Conservation (phyloP, 92 coral and sea anemone species). For the Heteractis magnifica region DNA sequence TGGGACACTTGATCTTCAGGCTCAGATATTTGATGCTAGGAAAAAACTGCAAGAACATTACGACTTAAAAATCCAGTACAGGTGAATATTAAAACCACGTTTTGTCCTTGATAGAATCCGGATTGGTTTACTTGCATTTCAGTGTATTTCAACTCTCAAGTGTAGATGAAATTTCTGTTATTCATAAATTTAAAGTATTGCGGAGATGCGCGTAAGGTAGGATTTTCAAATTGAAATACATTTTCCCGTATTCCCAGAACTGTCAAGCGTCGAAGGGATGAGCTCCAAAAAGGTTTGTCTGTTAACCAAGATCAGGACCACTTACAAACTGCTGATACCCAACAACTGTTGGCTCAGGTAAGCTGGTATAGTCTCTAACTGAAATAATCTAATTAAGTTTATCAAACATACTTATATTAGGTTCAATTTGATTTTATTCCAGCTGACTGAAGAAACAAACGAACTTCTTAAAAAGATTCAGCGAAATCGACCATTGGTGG, state of each 20-base stretch:
- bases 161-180: too few relatives aligned
- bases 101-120: not conserved
- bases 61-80: slow-evolving; percentile 59
- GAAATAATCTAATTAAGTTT: not conserved
- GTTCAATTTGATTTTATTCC: slow-evolving; percentile 1
- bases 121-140: too few relatives aligned
- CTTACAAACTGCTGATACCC: not conserved
- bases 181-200: too few relatives aligned
- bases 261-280: slow-evolving; percentile 10
- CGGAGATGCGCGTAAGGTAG: too few relatives aligned
- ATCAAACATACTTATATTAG: not conserved
- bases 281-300: not conserved
- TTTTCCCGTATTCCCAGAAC: not conserved
- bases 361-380: slow-evolving; percentile 2
- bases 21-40: slow-evolving; percentile 61
- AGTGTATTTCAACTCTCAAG: too few relatives aligned
- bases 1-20: slow-evolving; percentile 40
- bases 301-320: not conserved
- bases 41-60: slow-evolving; percentile 69
- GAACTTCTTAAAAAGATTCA: slow-evolving; percentile 45
- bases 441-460: slow-evolving; percentile 56
- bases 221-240: too few relatives aligned
- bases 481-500: slow-evolving; percentile 52
- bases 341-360: slow-evolving; percentile 9
- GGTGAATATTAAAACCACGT: slow-evolving; percentile 24